phyloP scores from a whole-genome alignment of 2,113 vertebrate genomes.

The Scytalopus superciliaris region DNA sequence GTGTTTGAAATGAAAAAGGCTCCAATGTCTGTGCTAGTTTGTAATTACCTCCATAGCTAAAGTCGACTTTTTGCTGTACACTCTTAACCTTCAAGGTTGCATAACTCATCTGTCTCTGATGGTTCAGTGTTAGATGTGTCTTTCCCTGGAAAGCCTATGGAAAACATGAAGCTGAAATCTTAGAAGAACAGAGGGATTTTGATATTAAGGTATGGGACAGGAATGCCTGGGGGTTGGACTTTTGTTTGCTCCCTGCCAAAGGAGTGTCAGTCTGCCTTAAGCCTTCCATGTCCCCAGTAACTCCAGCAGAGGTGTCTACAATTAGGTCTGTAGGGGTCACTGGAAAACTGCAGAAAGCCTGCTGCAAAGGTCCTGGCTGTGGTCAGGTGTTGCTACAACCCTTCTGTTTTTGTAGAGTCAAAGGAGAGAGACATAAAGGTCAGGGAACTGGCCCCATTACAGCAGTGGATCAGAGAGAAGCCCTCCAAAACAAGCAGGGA shows the following conservation, averaged over 20 bases:
- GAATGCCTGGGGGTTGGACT: not conserved
- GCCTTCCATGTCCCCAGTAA: not conserved
- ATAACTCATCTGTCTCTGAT: not conserved
- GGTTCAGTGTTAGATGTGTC: not conserved
- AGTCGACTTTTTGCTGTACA: not conserved
- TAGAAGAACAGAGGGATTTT: not conserved
- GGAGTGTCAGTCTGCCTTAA: not conserved
- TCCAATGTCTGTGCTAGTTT: not conserved
- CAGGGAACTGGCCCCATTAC: not conserved
- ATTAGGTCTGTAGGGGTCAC: not conserved
- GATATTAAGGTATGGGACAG: not conserved
- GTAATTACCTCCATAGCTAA: not conserved
- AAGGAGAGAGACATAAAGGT: not conserved
- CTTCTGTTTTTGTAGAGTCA: not conserved
- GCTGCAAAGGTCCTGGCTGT: not conserved
- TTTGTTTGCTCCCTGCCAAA: not conserved
- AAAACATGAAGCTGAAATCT: not conserved
- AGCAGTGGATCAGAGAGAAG: not conserved
- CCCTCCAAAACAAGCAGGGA: not conserved
- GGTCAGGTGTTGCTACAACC: not conserved
- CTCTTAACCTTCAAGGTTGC: not conserved
- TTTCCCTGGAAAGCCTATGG: not conserved
- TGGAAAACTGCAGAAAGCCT: not conserved
- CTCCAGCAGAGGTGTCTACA: not conserved
- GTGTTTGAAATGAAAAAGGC: not conserved